phyloP scores from a whole-genome alignment of 2,113 vertebrate species.

The Leptodactylus fuscus region DNA sequence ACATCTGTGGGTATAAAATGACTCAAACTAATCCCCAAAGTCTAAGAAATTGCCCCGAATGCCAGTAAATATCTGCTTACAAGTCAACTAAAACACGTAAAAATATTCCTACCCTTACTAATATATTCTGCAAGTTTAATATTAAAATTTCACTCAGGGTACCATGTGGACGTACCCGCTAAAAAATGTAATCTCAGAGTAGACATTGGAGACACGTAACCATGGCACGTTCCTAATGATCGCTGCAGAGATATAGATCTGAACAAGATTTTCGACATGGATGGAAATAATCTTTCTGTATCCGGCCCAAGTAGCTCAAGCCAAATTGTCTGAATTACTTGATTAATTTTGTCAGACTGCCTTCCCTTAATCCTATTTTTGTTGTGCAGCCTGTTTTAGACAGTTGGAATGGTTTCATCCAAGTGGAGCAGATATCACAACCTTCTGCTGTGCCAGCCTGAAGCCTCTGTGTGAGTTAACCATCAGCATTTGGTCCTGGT shows the following conservation, averaged over 20 bases:
- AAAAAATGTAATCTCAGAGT: background rate
- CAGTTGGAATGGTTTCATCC: conserved; percentile 33
- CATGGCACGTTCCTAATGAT: background rate
- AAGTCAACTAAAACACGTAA: background rate
- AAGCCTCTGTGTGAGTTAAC: conserved; percentile 42
- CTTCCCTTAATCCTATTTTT: conserved; percentile 22
- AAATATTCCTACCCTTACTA: too few relatives aligned
- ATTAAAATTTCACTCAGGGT: background rate
- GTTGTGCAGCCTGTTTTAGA: conserved; percentile 22
- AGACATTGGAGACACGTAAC: too few relatives aligned
- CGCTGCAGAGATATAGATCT: background rate
- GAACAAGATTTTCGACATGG: background rate
- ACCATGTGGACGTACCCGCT: background rate
- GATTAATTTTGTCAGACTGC: conserved; percentile 24
- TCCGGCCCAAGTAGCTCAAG: background rate
- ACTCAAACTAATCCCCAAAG: background rate
- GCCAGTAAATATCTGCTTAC: too few relatives aligned
- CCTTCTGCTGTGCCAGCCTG: conserved; percentile 54
- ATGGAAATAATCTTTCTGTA: background rate
- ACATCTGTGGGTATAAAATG: background rate
- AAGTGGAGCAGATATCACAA: conserved; percentile 40
- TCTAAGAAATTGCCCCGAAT: background rate
- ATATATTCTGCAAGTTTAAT: too few relatives aligned
- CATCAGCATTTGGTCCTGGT: conserved; percentile 55
- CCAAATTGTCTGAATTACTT: background rate